Evolutionary conservation across 2,113 vertebrate genomes (phyloP).

Genomic region (Crocuta crocuta): DNA sequence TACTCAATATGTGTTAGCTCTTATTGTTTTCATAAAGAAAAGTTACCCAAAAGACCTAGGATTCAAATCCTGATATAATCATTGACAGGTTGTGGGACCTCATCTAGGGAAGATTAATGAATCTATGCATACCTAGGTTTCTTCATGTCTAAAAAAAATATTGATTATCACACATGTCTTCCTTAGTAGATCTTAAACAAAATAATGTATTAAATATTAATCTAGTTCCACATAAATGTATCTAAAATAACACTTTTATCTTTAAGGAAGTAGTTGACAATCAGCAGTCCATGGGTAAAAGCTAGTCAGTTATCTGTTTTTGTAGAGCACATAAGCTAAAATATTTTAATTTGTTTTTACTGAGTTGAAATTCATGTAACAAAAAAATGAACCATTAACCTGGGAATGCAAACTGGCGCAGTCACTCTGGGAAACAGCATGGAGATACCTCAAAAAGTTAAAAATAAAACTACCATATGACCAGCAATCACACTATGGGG

Average conservation of each 20-base stretch:
- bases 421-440: background rate
- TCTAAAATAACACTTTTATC: background rate
- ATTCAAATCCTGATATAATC: background rate
- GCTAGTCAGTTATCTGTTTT: background rate
- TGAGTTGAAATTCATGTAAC: slow-evolving; percentile 13
- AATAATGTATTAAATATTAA: background rate
- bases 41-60: background rate
- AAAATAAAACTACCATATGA: background rate
- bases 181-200: background rate
- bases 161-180: background rate
- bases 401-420: background rate
- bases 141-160: background rate
- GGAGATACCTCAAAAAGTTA: background rate
- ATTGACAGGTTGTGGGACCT: background rate
- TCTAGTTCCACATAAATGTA: background rate
- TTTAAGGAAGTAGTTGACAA: background rate
- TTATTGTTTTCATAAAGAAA: background rate
- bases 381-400: slow-evolving; percentile 8
- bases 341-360: background rate
- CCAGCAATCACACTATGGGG: background rate
- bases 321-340: slow-evolving; percentile 11
- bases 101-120: background rate
- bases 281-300: background rate
- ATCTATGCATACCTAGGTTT: background rate
- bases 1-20: background rate